Conservation (phyloP, 92 coral and sea anemone species). For the Phenganax subtilis region DNA sequence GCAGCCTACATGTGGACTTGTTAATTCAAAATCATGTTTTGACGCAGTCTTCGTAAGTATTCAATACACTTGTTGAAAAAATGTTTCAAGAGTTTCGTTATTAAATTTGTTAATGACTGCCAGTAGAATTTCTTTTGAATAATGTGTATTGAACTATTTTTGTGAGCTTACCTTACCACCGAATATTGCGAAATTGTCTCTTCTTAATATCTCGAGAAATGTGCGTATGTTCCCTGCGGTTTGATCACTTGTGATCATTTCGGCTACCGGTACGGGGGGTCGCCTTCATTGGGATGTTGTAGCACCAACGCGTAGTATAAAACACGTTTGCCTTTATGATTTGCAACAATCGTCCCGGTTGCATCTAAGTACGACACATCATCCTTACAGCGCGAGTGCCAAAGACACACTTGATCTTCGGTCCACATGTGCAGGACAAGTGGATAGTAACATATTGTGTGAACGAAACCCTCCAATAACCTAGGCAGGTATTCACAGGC, state of each 20-base stretch:
- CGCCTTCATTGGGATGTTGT: constrained; percentile 31
- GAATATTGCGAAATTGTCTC: constrained; percentile 32
- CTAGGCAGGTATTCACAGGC: neutral
- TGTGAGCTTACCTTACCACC: constrained; percentile 24
- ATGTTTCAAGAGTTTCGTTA: constrained; percentile 40
- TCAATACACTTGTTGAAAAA: constrained; percentile 25
- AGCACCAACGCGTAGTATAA: constrained; percentile 49
- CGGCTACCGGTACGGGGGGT: constrained; percentile 52
- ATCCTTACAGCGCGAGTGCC: constrained; percentile 46
- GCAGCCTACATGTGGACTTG: constrained; percentile 48
- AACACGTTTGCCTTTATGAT: constrained; percentile 39
- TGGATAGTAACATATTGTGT: constrained; percentile 24
- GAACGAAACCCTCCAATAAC: neutral
- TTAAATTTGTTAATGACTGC: constrained; percentile 42
- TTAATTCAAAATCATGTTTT: neutral
- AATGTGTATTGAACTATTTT: constrained; percentile 29
- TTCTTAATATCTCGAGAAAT: constrained; percentile 42
- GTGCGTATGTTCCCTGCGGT: constrained; percentile 40
- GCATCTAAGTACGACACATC: constrained; percentile 48
- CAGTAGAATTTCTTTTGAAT: constrained; percentile 41
- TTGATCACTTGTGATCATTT: constrained; percentile 40
- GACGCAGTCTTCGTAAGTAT: neutral
- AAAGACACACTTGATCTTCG: constrained; percentile 52
- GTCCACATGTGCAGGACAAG: constrained; percentile 51
- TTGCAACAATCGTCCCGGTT: constrained; percentile 44